phyloP scores from a whole-genome alignment of 2,888 invertebrate species.

The Acrobasis suavella region DNA sequence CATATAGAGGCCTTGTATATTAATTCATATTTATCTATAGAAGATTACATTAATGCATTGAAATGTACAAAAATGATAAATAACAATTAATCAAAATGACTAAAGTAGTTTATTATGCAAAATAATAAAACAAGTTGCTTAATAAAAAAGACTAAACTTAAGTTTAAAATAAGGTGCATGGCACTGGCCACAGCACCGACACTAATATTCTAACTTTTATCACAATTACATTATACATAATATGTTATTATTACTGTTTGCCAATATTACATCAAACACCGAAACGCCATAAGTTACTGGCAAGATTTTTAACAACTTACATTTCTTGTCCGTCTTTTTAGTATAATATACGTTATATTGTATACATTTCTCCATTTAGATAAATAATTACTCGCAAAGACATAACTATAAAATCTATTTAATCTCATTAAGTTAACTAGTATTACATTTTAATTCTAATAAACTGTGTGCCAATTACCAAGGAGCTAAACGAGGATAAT shows the following conservation, averaged over 20 bases:
- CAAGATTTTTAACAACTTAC: conserved; percentile 72
- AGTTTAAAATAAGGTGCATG: conserved; percentile 38
- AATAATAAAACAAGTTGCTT: conserved; percentile 35
- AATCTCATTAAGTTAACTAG: conserved; percentile 64
- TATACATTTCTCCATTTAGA: conserved; percentile 67
- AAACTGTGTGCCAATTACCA: conserved; percentile 50
- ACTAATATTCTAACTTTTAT: conserved; percentile 66
- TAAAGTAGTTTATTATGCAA: conserved; percentile 47
- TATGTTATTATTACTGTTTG: conserved; percentile 57
- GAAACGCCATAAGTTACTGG: conserved; percentile 68
- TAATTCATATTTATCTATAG: conserved; percentile 56
- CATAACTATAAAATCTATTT: conserved; percentile 76
- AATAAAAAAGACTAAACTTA: conserved; percentile 38
- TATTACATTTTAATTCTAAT: conserved; percentile 56
- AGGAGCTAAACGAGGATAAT: conserved; percentile 43
- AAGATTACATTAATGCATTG: conserved; percentile 58
- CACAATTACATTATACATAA: conserved; percentile 71
- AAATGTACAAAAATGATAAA: conserved; percentile 39
- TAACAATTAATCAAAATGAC: conserved; percentile 34
- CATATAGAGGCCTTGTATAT: conserved; percentile 59
- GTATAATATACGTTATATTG: conserved; percentile 65
- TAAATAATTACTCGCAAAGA: conserved; percentile 69
- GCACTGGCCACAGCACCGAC: conserved; percentile 54
- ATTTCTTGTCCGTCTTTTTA: conserved; percentile 47
- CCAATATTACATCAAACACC: conserved; percentile 72